phyloP scores from a whole-genome alignment of 2,113 vertebrate species.

The Chaetodon trifascialis region DNA sequence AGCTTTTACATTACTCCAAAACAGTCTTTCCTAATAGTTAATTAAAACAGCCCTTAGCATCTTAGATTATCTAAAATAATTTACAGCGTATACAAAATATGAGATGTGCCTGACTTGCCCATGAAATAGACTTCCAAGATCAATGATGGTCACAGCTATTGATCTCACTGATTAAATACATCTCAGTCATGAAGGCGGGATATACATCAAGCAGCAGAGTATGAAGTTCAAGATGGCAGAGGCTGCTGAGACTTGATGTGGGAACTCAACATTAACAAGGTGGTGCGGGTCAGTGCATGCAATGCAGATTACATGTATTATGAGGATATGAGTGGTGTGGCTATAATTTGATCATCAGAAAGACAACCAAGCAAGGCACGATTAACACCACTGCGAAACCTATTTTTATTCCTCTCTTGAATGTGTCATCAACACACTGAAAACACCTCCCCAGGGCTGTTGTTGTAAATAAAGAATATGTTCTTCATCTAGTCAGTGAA shows the following conservation, averaged over 20 bases:
- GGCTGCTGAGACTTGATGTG: not conserved
- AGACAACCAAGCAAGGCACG: constrained; percentile 8
- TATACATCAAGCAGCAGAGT: constrained; percentile 44
- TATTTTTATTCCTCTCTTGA: constrained; percentile 21
- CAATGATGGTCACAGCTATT: constrained; percentile 58
- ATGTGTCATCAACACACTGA: constrained; percentile 32
- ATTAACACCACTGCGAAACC: constrained; percentile 31
- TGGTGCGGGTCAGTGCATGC: not conserved
- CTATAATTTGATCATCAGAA: constrained; percentile 31
- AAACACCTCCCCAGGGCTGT: constrained; percentile 5
- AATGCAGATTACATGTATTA: constrained; percentile 25
- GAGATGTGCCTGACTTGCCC: constrained; percentile 17
- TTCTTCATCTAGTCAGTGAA: constrained; percentile 44
- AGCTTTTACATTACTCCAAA: constrained; percentile 20
- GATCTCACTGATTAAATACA: constrained; percentile 60
- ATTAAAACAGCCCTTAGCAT: constrained; percentile 58
- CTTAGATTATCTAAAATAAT: constrained; percentile 48
- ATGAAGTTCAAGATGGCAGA: constrained; percentile 8
- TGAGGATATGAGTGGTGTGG: constrained; percentile 12
- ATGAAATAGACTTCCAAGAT: constrained; percentile 55
- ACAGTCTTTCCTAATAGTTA: constrained; percentile 46
- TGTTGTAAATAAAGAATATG: constrained; percentile 36
- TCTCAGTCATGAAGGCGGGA: constrained; percentile 29
- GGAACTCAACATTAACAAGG: constrained; percentile 31
- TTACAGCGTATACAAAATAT: constrained; percentile 41